phyloP scores from a whole-genome alignment of 1,140 invertebrate genomes.

The Anoplophora glabripennis region DNA sequence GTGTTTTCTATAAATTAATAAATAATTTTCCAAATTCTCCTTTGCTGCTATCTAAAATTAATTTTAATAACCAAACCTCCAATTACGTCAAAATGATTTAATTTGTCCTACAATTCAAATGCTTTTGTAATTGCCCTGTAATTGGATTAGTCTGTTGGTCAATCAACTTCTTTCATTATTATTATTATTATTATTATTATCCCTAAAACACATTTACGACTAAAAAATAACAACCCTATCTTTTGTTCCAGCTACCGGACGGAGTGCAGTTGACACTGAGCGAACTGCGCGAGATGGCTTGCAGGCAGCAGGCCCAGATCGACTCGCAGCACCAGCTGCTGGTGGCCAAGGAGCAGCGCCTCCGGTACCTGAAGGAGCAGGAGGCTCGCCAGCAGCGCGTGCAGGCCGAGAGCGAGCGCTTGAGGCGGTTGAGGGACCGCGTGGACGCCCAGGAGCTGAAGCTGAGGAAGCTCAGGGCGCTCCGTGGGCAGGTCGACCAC shows the following conservation, averaged over 20 bases:
- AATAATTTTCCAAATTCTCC: no score
- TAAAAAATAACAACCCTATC: conserved; percentile 13
- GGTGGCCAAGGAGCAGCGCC: conserved; percentile 86
- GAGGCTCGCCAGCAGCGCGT: conserved; percentile 80
- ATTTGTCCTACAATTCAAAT: no score
- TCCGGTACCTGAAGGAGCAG: conserved; percentile 91
- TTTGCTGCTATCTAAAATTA: no score
- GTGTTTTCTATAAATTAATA: no score
- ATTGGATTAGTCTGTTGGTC: no score
- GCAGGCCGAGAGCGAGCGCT: conserved; percentile 82
- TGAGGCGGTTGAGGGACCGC: conserved; percentile 81
- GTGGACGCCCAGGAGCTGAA: conserved; percentile 93
- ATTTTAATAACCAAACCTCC: no score
- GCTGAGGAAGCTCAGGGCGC: conserved; percentile 80
- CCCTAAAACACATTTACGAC: no score
- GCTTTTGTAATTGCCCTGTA: no score
- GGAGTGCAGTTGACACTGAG: conserved; percentile 82
- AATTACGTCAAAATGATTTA: no score
- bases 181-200: no score
- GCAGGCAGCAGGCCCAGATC: conserved; percentile 93
- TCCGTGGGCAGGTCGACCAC: conserved; percentile 88
- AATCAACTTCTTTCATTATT: no score
- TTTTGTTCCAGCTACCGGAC: conserved; percentile 72
- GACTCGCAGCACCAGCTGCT: conserved; percentile 88
- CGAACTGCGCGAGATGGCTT: conserved; percentile 94